phyloP scores from a whole-genome alignment of 2,113 vertebrate genomes.

The Heteronetta atricapilla region DNA sequence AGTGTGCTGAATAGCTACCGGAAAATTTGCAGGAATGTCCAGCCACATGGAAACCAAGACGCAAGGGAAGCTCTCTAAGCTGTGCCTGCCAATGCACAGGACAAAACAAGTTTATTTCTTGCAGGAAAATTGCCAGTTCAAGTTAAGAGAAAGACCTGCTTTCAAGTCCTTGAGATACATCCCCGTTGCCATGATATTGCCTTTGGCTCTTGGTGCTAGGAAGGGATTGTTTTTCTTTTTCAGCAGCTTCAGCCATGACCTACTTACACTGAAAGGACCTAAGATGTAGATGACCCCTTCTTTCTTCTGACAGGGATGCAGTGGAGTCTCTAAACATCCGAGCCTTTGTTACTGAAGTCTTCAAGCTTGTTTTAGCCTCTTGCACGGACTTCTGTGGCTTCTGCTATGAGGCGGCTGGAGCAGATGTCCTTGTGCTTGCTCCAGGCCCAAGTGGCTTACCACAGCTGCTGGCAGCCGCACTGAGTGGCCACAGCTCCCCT shows the following conservation, averaged over 20 bases:
- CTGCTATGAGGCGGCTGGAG: neutral
- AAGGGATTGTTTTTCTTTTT: neutral
- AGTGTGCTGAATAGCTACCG: neutral
- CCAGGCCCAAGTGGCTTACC: neutral
- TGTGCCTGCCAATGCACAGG: neutral
- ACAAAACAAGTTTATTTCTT: neutral
- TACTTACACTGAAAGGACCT: neutral
- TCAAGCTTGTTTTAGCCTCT: neutral
- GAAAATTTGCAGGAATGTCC: neutral
- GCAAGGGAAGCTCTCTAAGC: neutral
- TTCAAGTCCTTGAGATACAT: neutral
- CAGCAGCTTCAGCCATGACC: neutral
- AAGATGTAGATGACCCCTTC: neutral
- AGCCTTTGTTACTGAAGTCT: neutral
- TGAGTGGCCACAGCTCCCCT: neutral
- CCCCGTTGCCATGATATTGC: neutral
- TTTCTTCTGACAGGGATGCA: neutral
- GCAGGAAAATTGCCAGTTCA: neutral
- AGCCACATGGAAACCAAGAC: neutral
- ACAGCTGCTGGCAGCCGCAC: neutral
- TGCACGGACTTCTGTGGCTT: neutral
- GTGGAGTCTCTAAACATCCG: neutral
- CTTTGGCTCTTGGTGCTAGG: neutral
- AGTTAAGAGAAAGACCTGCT: neutral
- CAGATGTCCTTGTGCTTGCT: neutral